Conservation (phyloP, 2,888 invertebrate genomes). For the Melinaea menophilus region DNA sequence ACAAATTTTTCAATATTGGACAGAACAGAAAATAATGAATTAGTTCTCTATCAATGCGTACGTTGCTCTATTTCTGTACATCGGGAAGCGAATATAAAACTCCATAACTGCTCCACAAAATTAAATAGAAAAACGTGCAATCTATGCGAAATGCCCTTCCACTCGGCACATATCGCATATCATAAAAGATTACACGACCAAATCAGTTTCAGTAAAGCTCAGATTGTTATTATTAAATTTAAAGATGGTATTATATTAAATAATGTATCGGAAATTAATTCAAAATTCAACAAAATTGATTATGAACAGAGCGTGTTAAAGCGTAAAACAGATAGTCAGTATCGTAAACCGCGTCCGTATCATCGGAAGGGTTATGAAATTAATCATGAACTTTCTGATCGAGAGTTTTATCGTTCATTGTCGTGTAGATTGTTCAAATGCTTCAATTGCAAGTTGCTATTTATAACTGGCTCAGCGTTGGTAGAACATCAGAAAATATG, state of each 20-base stretch:
- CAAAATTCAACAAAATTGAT: too few species aligned
- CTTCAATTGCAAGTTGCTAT: constrained; percentile 18
- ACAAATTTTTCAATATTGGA: background rate
- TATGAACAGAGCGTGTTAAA: too few species aligned
- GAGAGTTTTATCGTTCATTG: background rate
- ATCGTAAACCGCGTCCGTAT: too few species aligned
- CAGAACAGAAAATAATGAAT: background rate
- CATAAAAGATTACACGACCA: constrained; percentile 17
- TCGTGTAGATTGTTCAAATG: constrained; percentile 14
- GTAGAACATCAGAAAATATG: constrained; percentile 14
- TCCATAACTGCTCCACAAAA: constrained; percentile 10
- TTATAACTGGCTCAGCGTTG: constrained; percentile 14
- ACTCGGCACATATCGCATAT: background rate
- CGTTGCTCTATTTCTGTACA: constrained; percentile 15
- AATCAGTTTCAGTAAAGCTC: constrained; percentile 12
- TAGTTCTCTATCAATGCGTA: constrained; percentile 18
- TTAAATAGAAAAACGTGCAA: constrained; percentile 6
- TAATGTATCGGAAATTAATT: too few species aligned
- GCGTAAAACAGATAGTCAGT: too few species aligned
- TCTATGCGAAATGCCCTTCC: constrained; percentile 17
- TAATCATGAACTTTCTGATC: background rate
- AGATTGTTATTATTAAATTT: constrained; percentile 13
- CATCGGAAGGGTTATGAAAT: background rate
- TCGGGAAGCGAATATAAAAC: constrained; percentile 5
- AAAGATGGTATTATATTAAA: background rate